These are phyloP conservation scores for Neostethus bicornis DNA, from an alignment of 2,797 vertebrate species.

Conservation along the genomic window DNA sequence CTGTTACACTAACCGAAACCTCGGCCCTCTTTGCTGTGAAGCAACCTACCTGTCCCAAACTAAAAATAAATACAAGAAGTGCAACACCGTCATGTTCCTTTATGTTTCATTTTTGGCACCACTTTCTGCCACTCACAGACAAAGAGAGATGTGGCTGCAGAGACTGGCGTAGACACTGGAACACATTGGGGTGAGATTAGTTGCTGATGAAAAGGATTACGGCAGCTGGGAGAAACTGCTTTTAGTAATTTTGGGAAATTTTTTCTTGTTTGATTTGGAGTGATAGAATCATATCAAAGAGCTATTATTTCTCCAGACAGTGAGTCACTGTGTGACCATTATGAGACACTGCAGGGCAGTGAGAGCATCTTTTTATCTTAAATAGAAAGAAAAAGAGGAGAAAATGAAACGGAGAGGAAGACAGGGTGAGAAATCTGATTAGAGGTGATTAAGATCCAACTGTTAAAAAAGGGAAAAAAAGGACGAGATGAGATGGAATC, in stretches of 20 bases:
- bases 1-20: not conserved
- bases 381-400: conserved; percentile 25
- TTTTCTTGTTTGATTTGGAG: conserved; percentile 59
- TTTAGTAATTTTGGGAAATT: conserved; percentile 34
- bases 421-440: conserved; percentile 40
- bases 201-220: conserved; percentile 42
- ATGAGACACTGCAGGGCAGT: conserved; percentile 46
- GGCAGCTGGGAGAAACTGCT: conserved; percentile 23
- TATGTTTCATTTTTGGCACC: not conserved
- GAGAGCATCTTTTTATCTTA: conserved; percentile 56
- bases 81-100: not conserved
- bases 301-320: conserved; percentile 48
- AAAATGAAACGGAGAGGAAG: conserved; percentile 19
- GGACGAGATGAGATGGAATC: conserved; percentile 32
- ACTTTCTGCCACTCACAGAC: not conserved
- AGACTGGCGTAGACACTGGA: conserved; percentile 29
- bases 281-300: conserved; percentile 54
- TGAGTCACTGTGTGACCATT: conserved; percentile 53
- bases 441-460: conserved; percentile 59
- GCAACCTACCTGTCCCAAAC: not conserved
- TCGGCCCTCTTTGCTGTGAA: not conserved
- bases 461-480: conserved; percentile 27
- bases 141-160: conserved; percentile 15
- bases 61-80: conserved; percentile 2
- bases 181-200: conserved; percentile 38